phyloP scores from a whole-genome alignment of 2,888 invertebrate genomes.

The Hyles lineata region DNA sequence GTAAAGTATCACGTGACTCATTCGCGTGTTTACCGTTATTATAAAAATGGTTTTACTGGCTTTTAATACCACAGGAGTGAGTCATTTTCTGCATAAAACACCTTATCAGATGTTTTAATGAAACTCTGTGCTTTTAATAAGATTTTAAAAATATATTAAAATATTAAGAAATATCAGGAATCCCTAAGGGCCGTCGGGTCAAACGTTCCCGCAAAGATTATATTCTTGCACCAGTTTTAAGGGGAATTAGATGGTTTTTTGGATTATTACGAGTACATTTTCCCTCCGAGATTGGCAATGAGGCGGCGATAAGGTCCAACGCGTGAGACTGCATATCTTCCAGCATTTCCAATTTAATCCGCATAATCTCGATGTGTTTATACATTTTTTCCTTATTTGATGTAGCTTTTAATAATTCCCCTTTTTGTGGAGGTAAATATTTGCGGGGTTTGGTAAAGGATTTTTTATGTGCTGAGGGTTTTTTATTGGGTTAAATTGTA shows the following conservation, averaged over 20 bases:
- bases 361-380: slow-evolving; percentile 54
- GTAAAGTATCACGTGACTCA: no score
- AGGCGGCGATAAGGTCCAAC: slow-evolving; percentile 60
- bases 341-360: slow-evolving; percentile 65
- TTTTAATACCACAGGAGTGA: no score
- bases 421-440: slow-evolving; percentile 35
- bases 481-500: not conserved
- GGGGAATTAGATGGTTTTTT: slow-evolving; percentile 7
- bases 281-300: slow-evolving; percentile 57
- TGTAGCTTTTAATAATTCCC: slow-evolving; percentile 43
- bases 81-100: no score
- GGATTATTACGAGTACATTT: slow-evolving; percentile 52
- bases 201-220: not conserved
- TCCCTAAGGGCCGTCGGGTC: not conserved
- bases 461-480: not conserved
- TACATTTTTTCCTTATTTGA: slow-evolving; percentile 52
- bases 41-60: no score
- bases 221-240: slow-evolving; percentile 6
- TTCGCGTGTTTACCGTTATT: no score
- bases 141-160: not conserved
- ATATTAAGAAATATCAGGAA: not conserved
- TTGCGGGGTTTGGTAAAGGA: not conserved
- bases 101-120: no score
- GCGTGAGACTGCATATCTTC: slow-evolving; percentile 71
- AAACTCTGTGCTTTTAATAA: not conserved